Percentiles rank a stretch among this genome's conserved stretches.
Evolutionary conservation across 2,888 invertebrate species (phyloP).

Genomic region (Hipparchia semele): DNA sequence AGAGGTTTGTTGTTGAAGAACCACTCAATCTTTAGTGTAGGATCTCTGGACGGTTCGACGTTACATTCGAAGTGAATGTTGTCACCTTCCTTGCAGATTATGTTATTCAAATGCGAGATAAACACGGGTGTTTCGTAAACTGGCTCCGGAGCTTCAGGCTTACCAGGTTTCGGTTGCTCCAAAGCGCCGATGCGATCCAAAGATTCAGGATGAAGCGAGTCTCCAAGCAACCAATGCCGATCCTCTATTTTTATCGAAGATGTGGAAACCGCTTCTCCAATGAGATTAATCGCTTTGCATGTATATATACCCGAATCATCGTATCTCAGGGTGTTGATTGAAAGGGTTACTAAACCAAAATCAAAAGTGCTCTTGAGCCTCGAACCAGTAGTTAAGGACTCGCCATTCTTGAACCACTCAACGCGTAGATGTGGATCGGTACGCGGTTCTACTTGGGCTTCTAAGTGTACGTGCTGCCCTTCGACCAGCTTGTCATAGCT

Average conservation of each 20-base stretch:
- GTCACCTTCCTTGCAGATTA: constrained; percentile 93
- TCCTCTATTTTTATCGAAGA: constrained; percentile 95
- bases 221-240: constrained; percentile 93
- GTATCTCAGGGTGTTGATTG: constrained; percentile 92
- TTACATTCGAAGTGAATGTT: constrained; percentile 95
- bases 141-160: constrained; percentile 88
- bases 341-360: constrained; percentile 97
- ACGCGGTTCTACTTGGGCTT: constrained; percentile 95
- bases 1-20: constrained; percentile 96
- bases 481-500: constrained; percentile 92
- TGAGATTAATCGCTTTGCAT: constrained; percentile 95
- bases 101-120: constrained; percentile 95
- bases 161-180: constrained; percentile 89
- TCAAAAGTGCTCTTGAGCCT: constrained; percentile 97
- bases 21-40: constrained; percentile 96
- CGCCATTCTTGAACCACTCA: constrained; percentile 97
- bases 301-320: constrained; percentile 98
- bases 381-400: constrained; percentile 92
- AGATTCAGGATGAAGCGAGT: constrained; percentile 94
- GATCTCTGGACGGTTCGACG: constrained; percentile 96
- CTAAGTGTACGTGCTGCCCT: constrained; percentile 93
- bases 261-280: constrained; percentile 97
- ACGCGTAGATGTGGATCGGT: constrained; percentile 93
- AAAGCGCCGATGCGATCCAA: constrained; percentile 92
- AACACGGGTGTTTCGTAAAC: constrained; percentile 94